These are phyloP conservation scores for Chamaea fasciata DNA, from an alignment of 2,113 vertebrate genomes.

Conservation along the genomic window DNA sequence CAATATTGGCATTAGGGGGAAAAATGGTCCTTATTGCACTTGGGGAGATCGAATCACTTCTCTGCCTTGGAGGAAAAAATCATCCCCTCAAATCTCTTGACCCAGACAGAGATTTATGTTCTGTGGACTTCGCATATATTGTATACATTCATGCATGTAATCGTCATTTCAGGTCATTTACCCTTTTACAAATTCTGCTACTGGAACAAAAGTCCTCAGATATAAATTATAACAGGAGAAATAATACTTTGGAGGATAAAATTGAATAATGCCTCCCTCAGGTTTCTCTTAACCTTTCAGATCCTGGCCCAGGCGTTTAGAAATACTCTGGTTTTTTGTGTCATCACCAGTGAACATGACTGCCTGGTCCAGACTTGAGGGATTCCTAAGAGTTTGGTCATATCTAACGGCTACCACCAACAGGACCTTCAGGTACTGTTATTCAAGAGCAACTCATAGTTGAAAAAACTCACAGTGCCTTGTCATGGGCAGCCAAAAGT, in stretches of 20 bases:
- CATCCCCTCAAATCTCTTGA: not conserved
- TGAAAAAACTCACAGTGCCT: not conserved
- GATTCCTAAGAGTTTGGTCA: no score
- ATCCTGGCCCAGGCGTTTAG: not conserved
- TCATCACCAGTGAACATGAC: not conserved
- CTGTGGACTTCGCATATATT: not conserved
- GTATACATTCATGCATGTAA: not conserved
- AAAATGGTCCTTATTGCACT: not conserved
- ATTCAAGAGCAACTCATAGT: no score
- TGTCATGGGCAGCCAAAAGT: no score
- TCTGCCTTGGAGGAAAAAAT: not conserved
- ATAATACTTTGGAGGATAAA: not conserved
- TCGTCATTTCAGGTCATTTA: not conserved
- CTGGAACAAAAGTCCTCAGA: not conserved
- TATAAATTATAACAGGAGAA: not conserved
- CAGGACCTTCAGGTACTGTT: no score
- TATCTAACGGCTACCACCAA: no score
- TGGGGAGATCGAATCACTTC: not conserved
- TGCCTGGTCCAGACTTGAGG: not conserved
- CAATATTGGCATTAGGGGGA: not conserved
- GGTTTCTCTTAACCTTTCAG: not conserved
- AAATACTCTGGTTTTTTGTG: not conserved
- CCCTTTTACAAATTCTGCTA: not conserved
- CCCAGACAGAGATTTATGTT: not conserved
- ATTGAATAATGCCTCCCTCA: fast-evolving